Evolutionary conservation across 1,140 invertebrate genomes (phyloP).

Genomic region (Drosophila erecta): DNA sequence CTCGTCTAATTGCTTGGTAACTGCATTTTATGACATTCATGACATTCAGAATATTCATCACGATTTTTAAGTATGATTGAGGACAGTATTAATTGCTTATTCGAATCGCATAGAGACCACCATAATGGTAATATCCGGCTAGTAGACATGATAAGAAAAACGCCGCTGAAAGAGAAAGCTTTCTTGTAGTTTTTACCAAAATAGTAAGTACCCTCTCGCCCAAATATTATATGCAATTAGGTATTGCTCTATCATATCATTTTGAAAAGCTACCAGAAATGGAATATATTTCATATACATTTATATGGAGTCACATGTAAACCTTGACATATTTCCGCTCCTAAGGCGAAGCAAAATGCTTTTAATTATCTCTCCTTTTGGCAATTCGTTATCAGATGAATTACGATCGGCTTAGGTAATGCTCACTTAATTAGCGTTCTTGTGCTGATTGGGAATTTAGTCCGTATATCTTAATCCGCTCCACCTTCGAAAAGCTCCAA

Average conservation of each 20-base stretch:
- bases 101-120: not conserved
- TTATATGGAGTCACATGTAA: no score
- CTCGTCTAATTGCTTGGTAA: not conserved
- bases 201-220: no score
- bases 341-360: not conserved
- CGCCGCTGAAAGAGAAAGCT: not conserved
- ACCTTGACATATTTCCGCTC: no score
- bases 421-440: conserved; percentile 10
- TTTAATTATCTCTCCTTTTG: not conserved
- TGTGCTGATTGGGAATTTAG: conserved; percentile 3
- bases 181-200: not conserved
- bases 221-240: no score
- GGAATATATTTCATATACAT: no score
- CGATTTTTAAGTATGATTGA: not conserved
- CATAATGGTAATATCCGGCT: not conserved
- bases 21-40: not conserved
- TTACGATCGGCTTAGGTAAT: conserved; percentile 9
- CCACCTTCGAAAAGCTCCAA: conserved; percentile 9
- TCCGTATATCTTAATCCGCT: conserved; percentile 33
- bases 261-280: no score
- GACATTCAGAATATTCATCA: conserved; percentile 1
- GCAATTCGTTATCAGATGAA: not conserved
- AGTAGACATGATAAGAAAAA: not conserved
- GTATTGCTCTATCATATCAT: no score
- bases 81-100: conserved; percentile 4